These are phyloP conservation scores for Chelidonichthys spinosus DNA, from an alignment of 2,797 vertebrate genomes.

Conservation along the genomic window DNA sequence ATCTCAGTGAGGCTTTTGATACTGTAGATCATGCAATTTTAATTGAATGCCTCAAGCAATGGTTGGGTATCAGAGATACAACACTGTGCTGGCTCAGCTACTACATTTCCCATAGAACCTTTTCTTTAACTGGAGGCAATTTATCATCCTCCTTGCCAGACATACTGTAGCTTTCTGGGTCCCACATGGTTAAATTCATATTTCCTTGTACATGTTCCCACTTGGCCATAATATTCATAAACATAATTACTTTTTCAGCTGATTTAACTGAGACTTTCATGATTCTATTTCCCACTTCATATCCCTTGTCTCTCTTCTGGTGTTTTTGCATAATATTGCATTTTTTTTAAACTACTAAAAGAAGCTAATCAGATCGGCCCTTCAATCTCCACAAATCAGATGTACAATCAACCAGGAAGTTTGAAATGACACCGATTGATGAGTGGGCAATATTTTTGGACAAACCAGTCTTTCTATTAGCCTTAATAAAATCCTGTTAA, in stretches of 20 bases:
- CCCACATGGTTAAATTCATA: conserved; percentile 56
- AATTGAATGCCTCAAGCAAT: conserved; percentile 69
- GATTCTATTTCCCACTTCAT: conserved; percentile 4
- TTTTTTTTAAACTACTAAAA: conserved; percentile 12
- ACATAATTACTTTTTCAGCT: conserved; percentile 14
- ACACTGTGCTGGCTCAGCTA: conserved; percentile 61
- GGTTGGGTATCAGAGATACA: conserved; percentile 54
- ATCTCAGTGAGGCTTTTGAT: conserved; percentile 63
- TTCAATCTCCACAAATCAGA: not conserved
- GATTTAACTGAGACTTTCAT: conserved; percentile 13
- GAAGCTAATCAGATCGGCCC: not conserved
- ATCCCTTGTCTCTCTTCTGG: not conserved
- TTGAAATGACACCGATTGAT: not conserved
- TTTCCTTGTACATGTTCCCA: conserved; percentile 18
- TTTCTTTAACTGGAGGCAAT: conserved; percentile 53
- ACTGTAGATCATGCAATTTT: conserved; percentile 70
- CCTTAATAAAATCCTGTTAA: not conserved
- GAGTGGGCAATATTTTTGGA: not conserved
- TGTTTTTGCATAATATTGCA: not conserved
- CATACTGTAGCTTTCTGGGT: conserved; percentile 30
- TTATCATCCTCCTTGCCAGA: conserved; percentile 47
- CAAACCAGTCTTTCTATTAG: too few relatives aligned
- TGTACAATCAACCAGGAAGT: not conserved
- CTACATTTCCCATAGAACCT: conserved; percentile 58
- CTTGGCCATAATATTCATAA: conserved; percentile 27